These are phyloP conservation scores for Melanocharis versteri DNA, from an alignment of 2,113 vertebrate genomes.

Conservation along the genomic window DNA sequence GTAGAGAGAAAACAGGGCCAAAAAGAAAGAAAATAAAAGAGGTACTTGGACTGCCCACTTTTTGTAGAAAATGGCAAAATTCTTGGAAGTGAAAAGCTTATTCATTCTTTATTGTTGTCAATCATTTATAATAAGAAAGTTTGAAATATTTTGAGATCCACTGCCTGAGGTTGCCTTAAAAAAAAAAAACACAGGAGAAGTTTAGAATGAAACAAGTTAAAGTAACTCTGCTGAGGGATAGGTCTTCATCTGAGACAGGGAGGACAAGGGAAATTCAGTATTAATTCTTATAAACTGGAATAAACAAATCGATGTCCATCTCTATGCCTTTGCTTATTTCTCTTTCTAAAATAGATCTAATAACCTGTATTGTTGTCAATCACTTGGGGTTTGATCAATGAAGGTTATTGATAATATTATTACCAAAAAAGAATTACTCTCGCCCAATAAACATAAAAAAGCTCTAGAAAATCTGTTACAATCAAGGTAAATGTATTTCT, in stretches of 20 bases:
- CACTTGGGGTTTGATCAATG: not conserved
- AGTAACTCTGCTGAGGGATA: not conserved
- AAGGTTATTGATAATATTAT: not conserved
- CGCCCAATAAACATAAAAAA: not conserved
- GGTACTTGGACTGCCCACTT: constrained; percentile 57
- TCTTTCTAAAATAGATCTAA: not conserved
- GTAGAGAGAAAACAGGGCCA: constrained; percentile 73
- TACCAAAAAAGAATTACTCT: not conserved
- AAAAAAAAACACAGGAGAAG: not conserved
- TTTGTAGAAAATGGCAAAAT: not conserved
- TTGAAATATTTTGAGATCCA: not conserved
- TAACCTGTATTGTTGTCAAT: not conserved
- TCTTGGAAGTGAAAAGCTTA: not conserved
- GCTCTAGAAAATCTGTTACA: not conserved
- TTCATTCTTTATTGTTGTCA: not conserved
- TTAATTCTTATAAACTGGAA: not conserved
- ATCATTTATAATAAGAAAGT: not conserved
- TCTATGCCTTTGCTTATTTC: not conserved
- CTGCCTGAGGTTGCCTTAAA: not conserved
- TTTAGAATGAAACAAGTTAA: not conserved
- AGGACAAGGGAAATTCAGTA: not conserved
- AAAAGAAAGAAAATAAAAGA: constrained; percentile 82
- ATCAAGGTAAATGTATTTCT: not conserved
- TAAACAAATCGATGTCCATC: not conserved
- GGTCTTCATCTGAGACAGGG: not conserved